Evolutionary conservation across 2,797 vertebrate species (phyloP), one percentile per base, ranked within the genome.

Genomic region (Tolypeutes matacus): DNA sequence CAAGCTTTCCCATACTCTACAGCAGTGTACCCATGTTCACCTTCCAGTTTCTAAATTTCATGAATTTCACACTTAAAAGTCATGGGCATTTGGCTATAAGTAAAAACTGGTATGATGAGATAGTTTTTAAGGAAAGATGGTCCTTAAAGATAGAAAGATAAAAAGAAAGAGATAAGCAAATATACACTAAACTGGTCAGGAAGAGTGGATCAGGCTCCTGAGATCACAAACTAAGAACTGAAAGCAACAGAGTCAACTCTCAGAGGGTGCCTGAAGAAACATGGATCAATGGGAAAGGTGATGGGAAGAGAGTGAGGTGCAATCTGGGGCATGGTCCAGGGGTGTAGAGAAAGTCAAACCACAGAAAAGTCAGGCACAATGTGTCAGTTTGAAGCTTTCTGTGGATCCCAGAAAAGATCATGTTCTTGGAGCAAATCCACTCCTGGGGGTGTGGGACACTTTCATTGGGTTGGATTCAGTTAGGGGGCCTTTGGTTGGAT

Each of bases 11-110:
- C 9, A 5, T 11, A 75, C 0, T 93, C 75, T 56, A 81, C 93
- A 69, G 64, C 27, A 56, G n/a, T 31, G n/a, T 73, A 39, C 23
- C n/a, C 27, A 62, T 60, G 73, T 94, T 94, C 53, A 87, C 64
- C 72, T 82, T 62, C 85, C 9, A 29, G 39, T 77, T 90, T 90
- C 70, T 94, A 81, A 88, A 88, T 62, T 56, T 64, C 53, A 92
- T 18, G 20, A 72, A 70, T 87, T 90, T 88, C 76, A 95, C 5
- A 95, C 1, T 15, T 58, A 15, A 72, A 89, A 92, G 34, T 80
- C 76, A 92, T 10, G 18, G 9, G 21, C 36, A 92, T 46, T 75
- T 76, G 15, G 29, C 80, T 75, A 70, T 39, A 87, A 73, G n/a
- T 36, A 90, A 92, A 94, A 94, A 92, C 2, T 62, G 67, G 20